Evolutionary conservation across 1,140 invertebrate species (phyloP).

Genomic region (Trinorchestia longiramus): DNA sequence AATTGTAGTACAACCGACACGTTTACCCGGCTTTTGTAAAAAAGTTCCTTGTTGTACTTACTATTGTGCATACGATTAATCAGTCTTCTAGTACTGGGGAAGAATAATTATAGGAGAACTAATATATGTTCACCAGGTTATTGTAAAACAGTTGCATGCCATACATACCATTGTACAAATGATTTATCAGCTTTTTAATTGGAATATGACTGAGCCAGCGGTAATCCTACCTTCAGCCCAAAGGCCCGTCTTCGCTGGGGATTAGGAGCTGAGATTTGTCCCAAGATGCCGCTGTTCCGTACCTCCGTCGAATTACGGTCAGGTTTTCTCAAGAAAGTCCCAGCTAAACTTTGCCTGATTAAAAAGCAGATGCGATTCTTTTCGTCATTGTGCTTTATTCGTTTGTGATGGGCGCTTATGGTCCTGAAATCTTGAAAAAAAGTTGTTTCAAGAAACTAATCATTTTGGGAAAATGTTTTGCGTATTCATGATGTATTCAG

Average conservation of each 20-base stretch:
- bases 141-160: neutral
- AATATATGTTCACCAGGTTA: neutral
- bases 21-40: too few species aligned
- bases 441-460: neutral
- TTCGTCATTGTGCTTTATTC: neutral
- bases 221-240: neutral
- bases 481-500: neutral
- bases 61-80: too few species aligned
- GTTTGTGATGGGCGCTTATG: neutral
- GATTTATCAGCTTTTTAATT: neutral
- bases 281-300: neutral
- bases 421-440: neutral
- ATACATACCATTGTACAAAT: neutral
- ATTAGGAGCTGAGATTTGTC: constrained; percentile 17
- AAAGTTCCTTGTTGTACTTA: too few species aligned
- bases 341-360: neutral
- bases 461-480: neutral
- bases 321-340: neutral
- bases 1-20: too few species aligned
- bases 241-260: neutral
- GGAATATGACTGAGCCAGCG: neutral
- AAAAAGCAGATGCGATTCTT: neutral
- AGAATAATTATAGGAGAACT: too few species aligned
- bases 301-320: neutral
- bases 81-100: too few species aligned